A percentile compares a stretch with the other conserved stretches of the same genome.
Evolutionary conservation across 1,140 invertebrate species (phyloP).

Genomic region (Drosophila arawakana): DNA sequence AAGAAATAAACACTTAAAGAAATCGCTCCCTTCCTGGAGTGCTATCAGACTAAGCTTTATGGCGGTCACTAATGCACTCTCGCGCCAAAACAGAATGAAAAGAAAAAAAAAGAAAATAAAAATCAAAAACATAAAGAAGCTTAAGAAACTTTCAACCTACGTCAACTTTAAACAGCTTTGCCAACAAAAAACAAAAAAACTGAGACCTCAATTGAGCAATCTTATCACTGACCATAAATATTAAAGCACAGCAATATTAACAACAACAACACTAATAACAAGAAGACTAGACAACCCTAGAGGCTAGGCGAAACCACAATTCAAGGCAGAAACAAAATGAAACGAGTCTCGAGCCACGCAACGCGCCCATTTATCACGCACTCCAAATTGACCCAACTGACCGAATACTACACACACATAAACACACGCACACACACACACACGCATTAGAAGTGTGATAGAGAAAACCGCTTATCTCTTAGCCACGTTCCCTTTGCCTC

Average conservation of each 20-base stretch:
- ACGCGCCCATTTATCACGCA: conserved; percentile 79
- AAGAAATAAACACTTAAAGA: background rate
- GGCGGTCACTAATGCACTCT: conserved; percentile 55
- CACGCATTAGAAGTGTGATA: conserved; percentile 58
- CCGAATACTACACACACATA: conserved; percentile 40
- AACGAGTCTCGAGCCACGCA: conserved; percentile 61
- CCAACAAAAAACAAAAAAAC: conserved; percentile 13
- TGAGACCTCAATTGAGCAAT: conserved; percentile 72
- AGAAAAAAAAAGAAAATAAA: conserved; percentile 23
- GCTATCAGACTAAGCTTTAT: conserved; percentile 72
- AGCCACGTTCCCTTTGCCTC: background rate
- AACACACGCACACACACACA: conserved; percentile 10
- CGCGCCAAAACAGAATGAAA: conserved; percentile 15
- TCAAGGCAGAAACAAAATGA: conserved; percentile 33
- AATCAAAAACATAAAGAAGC: conserved; percentile 46
- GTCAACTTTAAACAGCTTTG: conserved; percentile 72
- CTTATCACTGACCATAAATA: conserved; percentile 79
- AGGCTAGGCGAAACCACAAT: conserved; percentile 24
- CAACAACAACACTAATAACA: conserved; percentile 43
- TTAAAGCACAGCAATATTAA: conserved; percentile 67
- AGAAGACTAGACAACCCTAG: conserved; percentile 6
- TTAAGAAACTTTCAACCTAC: conserved; percentile 77
- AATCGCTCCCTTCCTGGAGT: background rate
- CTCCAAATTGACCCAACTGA: conserved; percentile 74
- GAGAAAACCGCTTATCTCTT: conserved; percentile 2